Conservation (phyloP, 2,113 vertebrate genomes). For the Pelecanus crispus region DNA sequence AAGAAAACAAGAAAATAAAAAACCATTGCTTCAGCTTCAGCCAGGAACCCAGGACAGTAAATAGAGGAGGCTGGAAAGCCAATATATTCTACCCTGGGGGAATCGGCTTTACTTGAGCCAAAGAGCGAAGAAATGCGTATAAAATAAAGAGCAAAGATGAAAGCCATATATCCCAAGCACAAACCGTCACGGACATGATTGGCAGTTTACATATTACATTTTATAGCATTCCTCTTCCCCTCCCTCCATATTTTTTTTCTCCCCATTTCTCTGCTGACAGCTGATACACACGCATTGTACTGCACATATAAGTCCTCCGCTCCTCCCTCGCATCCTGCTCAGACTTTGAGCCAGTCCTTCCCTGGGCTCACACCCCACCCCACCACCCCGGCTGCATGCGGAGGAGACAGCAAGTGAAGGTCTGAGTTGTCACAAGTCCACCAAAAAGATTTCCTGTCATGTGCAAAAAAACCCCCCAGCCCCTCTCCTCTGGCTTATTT, state of each 20-base stretch:
- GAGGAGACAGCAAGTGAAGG: background rate
- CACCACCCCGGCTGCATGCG: background rate
- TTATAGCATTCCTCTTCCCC: slow-evolving; percentile 17
- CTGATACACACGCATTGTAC: background rate
- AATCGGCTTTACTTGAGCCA: background rate
- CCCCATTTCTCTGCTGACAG: slow-evolving; percentile 10
- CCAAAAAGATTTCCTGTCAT: background rate
- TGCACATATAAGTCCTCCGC: background rate
- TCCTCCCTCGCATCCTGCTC: slow-evolving; percentile 13
- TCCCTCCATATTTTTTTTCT: slow-evolving; percentile 1
- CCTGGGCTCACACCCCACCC: background rate
- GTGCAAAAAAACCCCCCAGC: background rate
- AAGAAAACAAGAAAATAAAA: background rate
- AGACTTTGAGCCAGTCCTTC: background rate
- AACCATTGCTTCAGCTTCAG: background rate
- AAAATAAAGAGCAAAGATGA: slow-evolving; percentile 18
- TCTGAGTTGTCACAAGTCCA: background rate
- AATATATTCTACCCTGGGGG: background rate
- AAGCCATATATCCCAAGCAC: background rate
- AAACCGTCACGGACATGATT: background rate
- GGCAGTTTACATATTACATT: slow-evolving; percentile 30
- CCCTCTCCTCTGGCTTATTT: background rate
- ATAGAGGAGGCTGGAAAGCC: background rate
- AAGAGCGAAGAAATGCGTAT: background rate
- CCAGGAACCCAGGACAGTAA: background rate